Evolutionary conservation across 2,888 invertebrate species (phyloP).

Genomic region (Melanargia galathea): DNA sequence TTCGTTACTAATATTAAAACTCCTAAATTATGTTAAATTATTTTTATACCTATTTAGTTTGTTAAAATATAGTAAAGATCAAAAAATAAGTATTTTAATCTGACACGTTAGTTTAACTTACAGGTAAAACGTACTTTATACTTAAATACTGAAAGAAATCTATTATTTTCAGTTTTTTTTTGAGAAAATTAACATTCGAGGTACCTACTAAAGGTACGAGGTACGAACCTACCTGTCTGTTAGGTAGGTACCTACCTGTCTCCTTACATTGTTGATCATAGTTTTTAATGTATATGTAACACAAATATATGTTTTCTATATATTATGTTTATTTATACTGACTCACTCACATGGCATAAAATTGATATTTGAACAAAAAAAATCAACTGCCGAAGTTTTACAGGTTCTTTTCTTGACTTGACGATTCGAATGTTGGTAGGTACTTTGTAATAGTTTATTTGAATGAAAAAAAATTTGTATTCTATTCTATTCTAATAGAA

Average conservation of each 20-base stretch:
- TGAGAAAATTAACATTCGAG: not conserved
- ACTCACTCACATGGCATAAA: too few species aligned
- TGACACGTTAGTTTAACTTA: not conserved
- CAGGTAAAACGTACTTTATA: not conserved
- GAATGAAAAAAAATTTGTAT: too few species aligned
- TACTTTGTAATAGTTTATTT: too few species aligned
- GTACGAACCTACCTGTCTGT: not conserved
- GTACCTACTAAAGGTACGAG: too few species aligned
- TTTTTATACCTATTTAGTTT: not conserved
- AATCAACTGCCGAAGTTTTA: too few species aligned
- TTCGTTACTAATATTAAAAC: constrained; percentile 40
- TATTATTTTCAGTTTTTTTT: not conserved
- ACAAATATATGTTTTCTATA: too few species aligned
- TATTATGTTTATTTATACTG: too few species aligned
- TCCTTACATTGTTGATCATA: not conserved
- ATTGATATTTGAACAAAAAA: too few species aligned
- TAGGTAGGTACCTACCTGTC: not conserved
- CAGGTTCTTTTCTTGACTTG: too few species aligned
- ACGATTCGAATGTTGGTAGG: too few species aligned
- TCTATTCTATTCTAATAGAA: not conserved
- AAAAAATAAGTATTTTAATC: constrained; percentile 20
- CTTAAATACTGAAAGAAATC: constrained; percentile 1
- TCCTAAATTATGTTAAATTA: not conserved
- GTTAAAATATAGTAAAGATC: constrained; percentile 9
- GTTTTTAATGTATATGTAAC: too few species aligned